Percentiles rank a stretch among this genome's conserved stretches.
These are phyloP conservation scores for Pocillopora damicornis DNA, from an alignment of 64 coral and sea anemone genomes.

Conservation along the genomic window DNA sequence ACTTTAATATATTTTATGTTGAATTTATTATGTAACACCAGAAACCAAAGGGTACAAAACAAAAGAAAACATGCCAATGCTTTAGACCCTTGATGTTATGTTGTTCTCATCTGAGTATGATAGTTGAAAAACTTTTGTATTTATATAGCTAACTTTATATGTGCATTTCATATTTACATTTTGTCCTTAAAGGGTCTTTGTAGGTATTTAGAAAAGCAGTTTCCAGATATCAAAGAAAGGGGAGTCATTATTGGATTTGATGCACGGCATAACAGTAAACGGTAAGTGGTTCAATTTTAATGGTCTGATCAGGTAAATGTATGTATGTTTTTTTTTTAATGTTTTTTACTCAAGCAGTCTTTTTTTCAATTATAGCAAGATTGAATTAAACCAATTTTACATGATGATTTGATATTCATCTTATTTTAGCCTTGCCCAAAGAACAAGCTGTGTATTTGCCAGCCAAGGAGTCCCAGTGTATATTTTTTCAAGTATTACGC, in stretches of 20 bases:
- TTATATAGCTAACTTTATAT: no score
- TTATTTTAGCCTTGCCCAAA: conserved; percentile 70
- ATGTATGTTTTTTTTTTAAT: background rate
- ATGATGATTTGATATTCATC: background rate
- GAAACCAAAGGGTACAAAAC: no score
- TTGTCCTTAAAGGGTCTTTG: conserved; percentile 66
- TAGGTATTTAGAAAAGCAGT: conserved; percentile 72
- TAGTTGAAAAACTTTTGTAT: no score
- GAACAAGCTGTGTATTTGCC: conserved; percentile 81
- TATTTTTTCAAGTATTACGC: conserved; percentile 88
- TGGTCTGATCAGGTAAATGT: background rate
- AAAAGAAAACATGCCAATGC: no score
- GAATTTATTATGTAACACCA: no score
- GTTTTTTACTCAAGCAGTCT: background rate
- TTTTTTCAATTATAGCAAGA: no score
- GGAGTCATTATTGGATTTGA: conserved; percentile 94
- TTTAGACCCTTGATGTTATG: no score
- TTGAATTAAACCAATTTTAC: no score
- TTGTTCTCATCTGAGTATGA: no score
- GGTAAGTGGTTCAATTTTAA: conserved; percentile 23
- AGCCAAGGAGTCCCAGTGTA: conserved; percentile 86
- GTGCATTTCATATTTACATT: background rate
- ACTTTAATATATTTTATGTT: no score
- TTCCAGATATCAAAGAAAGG: conserved; percentile 68
- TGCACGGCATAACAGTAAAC: conserved; percentile 88